Evolutionary conservation across 2,888 invertebrate species (phyloP), one percentile per base, ranked within the genome.

Genomic region (Calliopum simillimum): DNA sequence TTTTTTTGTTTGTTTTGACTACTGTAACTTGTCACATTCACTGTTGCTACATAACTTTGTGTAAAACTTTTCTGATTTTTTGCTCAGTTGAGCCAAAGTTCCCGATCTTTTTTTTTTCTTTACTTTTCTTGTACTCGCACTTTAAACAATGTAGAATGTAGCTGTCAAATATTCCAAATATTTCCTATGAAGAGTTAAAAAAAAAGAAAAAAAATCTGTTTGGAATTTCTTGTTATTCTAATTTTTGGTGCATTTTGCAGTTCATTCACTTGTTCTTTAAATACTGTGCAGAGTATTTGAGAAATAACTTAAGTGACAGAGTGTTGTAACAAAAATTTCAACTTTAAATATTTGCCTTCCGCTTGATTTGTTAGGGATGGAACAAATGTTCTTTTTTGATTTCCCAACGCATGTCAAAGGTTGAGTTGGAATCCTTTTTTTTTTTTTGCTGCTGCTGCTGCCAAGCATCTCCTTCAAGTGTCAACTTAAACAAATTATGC

Each of bases 401-500:
- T 33, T 33, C 33, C 33, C 5, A 33, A 19, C n/a, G 55, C 21
- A 8, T 55, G 21, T 23, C 21, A 16, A 19, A 16, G 49, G 5
- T 1, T 49, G 49, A 16, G 49, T 49, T n/a, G 1, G 49, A 2
- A 19, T 49, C n/a, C 16, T n/a, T 49, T n/a, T 49, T 19, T 19
- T 11, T 13, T 12, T 25, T 56, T 23, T 13, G 6, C 33, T 53
- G 6, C 13, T 21, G 41, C 21, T 58, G 4, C 13, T 58, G 16
- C 58, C 41, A n/a, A 14, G 33, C 33, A 19, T 25, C 21, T 8
- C n/a, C 14, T 33, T 16, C 16, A 64, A 66, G 46, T 66, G 56
- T 66, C 66, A 66, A 56, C 66, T 58, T 25, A 65, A 66, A 46
- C 66, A 58, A 66, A 56, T 66, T 66, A 66, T 56, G 56, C 56